Evolutionary conservation across 2,113 vertebrate species (phyloP), one percentile per base, ranked within the genome.

Genomic region (Corythaeola cristata): DNA sequence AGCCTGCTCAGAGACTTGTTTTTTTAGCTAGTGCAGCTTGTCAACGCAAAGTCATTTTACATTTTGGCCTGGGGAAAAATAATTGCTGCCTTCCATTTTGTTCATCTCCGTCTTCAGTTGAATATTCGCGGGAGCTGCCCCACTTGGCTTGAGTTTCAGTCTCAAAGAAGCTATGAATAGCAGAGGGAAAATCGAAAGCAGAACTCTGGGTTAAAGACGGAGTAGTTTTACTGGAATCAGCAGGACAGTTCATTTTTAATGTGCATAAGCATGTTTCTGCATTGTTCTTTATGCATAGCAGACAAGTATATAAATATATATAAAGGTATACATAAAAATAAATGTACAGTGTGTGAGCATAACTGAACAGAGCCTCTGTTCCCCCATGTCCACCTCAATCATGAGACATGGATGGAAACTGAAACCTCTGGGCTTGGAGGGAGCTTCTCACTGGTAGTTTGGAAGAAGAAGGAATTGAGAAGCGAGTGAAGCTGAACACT

Each of bases 121-220:
- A 56, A 5, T 22, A 33, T 39, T 52, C 2, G 3, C 24, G 5
- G 44, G 32, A 75, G 35, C 23, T 94, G 60, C 37, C 37, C 32
- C 8, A 0, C n/a, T 30, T 33, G 41, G 24, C 7, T 6, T 45
- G 17, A 79, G 39, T 55, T 88, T 79, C 33, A 14, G 28, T 35
- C 30, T 41, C 58, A 3, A 0, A 0, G 27, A 56, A 91, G 33
- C 32, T 32, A 9, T 2, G 27, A 39, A n/a, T 15, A 47, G 63
- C 2, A 1, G 28, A 37, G 37, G 21, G 33, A 77, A 68, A 53
- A 35, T 39, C 8, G 5, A 90, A 95, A 93, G 92, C 72, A 91
- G 96, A 96, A 96, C 71, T 82, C 53, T 19, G 32, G 14, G 53
- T 45, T 91, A 68, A 59, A 88, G 69, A 77, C 30, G 67, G 32